phyloP scores from a whole-genome alignment of 2,888 invertebrate species.

The Elgonia sp. region DNA sequence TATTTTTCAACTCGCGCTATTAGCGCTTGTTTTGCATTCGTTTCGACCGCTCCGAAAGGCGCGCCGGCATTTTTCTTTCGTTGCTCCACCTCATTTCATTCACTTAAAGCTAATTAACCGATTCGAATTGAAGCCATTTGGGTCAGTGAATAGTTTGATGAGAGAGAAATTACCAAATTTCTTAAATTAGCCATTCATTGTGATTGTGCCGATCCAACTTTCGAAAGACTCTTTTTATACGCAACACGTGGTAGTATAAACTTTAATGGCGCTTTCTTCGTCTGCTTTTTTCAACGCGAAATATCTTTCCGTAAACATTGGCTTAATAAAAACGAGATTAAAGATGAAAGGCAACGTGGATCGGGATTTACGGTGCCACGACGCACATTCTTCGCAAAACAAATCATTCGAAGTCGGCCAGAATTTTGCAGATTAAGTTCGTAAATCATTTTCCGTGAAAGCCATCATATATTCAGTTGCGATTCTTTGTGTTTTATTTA shows the following conservation, averaged over 20 bases:
- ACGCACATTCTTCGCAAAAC: neutral
- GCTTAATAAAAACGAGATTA: constrained; percentile 4
- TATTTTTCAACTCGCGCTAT: constrained; percentile 18
- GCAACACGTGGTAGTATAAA: constrained; percentile 8
- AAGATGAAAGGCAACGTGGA: neutral
- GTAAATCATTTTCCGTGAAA: constrained; percentile 15
- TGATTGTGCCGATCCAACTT: neutral
- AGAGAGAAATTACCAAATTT: no score
- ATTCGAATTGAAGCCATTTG: neutral
- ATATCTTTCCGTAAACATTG: constrained; percentile 2
- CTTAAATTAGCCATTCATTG: no score
- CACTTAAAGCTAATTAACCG: neutral
- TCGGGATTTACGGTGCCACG: neutral
- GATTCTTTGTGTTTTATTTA: constrained; percentile 43
- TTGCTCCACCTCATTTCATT: neutral
- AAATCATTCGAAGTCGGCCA: neutral
- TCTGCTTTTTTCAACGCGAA: neutral
- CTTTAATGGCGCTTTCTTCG: neutral
- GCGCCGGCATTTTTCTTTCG: neutral
- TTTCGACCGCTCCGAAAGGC: neutral
- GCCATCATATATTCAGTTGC: constrained; percentile 9
- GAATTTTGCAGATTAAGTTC: neutral
- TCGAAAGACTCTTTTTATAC: neutral
- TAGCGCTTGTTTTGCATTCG: constrained; percentile 7
- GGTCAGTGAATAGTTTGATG: no score